Conservation (phyloP, 2,113 vertebrate genomes). For the Chrysemys picta region DNA sequence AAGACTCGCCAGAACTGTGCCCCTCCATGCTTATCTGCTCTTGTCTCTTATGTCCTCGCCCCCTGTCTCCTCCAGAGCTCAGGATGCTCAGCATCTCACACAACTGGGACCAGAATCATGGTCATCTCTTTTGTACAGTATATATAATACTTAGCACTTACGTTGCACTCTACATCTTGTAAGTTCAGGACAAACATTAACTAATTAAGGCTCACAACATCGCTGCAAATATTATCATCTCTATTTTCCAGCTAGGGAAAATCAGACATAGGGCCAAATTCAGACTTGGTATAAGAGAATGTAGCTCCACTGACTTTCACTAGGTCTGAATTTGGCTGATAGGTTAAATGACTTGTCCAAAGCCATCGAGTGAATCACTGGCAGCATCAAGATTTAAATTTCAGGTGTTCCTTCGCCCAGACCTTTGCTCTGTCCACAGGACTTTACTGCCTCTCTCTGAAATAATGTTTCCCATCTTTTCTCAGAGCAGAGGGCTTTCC, state of each 20-base stretch:
- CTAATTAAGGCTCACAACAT: neutral
- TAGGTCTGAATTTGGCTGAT: neutral
- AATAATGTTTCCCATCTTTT: neutral
- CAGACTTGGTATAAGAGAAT: neutral
- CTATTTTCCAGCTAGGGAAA: neutral
- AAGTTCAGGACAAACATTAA: neutral
- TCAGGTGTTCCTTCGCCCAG: neutral
- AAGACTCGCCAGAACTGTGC: neutral
- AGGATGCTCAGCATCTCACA: neutral
- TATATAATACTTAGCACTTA: neutral
- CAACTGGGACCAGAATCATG: neutral
- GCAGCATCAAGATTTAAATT: neutral
- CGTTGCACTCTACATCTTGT: neutral
- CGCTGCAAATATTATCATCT: neutral
- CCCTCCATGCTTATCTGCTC: neutral
- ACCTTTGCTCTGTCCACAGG: neutral
- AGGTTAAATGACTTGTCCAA: neutral
- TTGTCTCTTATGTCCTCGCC: neutral
- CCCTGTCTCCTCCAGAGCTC: neutral
- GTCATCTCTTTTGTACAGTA: accelerated
- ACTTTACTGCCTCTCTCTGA: neutral
- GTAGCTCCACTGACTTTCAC: neutral
- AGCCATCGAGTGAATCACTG: neutral
- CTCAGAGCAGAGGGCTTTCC: neutral
- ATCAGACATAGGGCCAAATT: neutral